These are phyloP conservation scores for Antennarius striatus DNA, from an alignment of 2,113 vertebrate genomes.

Conservation along the genomic window DNA sequence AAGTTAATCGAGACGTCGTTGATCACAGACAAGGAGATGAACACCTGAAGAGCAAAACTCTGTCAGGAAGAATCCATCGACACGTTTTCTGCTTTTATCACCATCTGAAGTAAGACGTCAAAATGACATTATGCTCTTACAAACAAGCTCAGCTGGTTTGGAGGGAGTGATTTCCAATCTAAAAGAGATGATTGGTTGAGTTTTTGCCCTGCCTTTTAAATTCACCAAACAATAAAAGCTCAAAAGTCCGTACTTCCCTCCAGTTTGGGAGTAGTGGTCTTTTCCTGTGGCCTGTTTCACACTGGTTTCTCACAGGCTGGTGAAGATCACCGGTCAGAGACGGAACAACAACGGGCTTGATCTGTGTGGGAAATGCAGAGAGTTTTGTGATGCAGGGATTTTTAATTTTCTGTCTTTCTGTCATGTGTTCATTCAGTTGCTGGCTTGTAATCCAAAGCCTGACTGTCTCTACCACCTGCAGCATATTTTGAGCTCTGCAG, in stretches of 20 bases:
- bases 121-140: too few relatives aligned
- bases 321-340: background rate
- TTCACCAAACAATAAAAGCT: background rate
- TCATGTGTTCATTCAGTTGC: conserved; percentile 80
- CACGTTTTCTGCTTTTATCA: too few relatives aligned
- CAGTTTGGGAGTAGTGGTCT: background rate
- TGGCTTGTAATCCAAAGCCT: conserved; percentile 77
- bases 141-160: too few relatives aligned
- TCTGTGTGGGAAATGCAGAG: conserved; percentile 43
- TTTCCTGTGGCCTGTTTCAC: background rate
- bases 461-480: conserved; percentile 72
- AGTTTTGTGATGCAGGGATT: conserved; percentile 53
- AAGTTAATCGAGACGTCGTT: too few relatives aligned
- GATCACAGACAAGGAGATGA: too few relatives aligned
- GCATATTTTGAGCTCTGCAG: conserved; percentile 76
- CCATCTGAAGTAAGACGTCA: too few relatives aligned
- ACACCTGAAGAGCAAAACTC: too few relatives aligned
- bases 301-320: background rate
- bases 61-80: too few relatives aligned
- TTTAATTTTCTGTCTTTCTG: conserved; percentile 69
- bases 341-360: background rate
- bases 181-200: background rate
- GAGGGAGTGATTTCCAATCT: background rate
- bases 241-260: conserved; percentile 4
- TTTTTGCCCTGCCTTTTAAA: background rate